These are phyloP conservation scores for Sycophila texana DNA, from an alignment of 2,888 invertebrate species.

Conservation along the genomic window DNA sequence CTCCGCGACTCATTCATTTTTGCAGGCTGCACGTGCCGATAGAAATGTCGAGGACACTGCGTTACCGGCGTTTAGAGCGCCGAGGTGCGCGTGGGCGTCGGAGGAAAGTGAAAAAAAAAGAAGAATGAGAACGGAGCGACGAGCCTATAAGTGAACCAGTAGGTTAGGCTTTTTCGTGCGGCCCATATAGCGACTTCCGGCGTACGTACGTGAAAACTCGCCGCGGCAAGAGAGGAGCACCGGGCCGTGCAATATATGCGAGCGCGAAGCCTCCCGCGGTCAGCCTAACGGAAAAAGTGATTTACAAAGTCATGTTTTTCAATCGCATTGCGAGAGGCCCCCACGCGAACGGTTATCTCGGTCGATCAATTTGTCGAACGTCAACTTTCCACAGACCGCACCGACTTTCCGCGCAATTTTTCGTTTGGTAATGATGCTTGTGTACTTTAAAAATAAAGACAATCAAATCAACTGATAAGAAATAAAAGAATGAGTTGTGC, in stretches of 20 bases:
- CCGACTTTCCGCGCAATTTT: not conserved
- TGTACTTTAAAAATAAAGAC: not conserved
- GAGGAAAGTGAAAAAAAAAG: not conserved
- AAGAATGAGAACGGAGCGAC: not conserved
- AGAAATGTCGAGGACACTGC: too few relatives aligned
- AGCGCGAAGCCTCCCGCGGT: not conserved
- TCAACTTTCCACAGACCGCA: not conserved
- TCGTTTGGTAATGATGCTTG: not conserved
- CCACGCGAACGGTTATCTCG: not conserved
- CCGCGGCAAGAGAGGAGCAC: not conserved
- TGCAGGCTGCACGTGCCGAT: too few relatives aligned
- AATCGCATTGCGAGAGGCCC: conserved; percentile 18
- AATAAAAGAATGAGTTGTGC: not conserved
- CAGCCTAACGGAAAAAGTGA: conserved; percentile 35
- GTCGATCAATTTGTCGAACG: not conserved
- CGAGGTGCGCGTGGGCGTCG: not conserved
- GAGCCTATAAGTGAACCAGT: conserved; percentile 35
- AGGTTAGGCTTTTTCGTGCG: conserved; percentile 36
- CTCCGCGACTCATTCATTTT: too few relatives aligned
- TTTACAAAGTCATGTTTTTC: conserved; percentile 32
- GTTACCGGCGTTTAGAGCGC: too few relatives aligned
- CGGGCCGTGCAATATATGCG: not conserved
- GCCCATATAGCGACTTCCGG: conserved; percentile 19
- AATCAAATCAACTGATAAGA: conserved; percentile 3
- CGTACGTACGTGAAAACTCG: conserved; percentile 25